Conservation (phyloP, 2,797 vertebrate species). For the Bucorvus abyssinicus region DNA sequence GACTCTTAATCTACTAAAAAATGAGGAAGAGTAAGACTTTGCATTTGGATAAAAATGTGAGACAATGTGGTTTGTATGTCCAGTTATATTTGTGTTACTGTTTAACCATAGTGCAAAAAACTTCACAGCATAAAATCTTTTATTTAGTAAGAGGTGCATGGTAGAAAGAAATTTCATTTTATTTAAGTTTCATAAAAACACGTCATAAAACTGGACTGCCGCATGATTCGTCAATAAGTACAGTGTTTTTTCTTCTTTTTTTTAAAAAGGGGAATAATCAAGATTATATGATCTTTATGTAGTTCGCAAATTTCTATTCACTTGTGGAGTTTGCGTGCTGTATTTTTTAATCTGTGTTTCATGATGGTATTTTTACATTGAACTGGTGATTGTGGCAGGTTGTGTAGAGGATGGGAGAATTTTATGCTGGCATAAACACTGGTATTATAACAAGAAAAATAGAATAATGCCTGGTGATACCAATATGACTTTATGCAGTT, state of each 20-base stretch:
- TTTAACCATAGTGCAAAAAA: background rate
- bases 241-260: background rate
- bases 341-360: background rate
- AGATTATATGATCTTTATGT: background rate
- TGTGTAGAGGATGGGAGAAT: background rate
- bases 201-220: background rate
- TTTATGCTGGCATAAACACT: background rate
- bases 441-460: background rate
- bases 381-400: background rate
- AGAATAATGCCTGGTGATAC: background rate
- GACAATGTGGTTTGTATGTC: background rate
- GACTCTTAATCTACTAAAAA: background rate
- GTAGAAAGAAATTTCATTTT: background rate
- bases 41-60: background rate
- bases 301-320: background rate
- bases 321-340: background rate
- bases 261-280: background rate
- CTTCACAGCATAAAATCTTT: rapidly evolving
- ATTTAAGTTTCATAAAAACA: background rate
- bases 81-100: background rate
- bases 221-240: background rate
- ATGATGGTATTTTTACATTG: background rate
- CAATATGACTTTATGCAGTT: background rate
- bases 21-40: background rate
- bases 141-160: background rate